Percentiles rank a stretch among this genome's conserved stretches.
These are phyloP conservation scores for Rhadina sibilatrix DNA, from an alignment of 2,113 vertebrate species.

Conservation along the genomic window DNA sequence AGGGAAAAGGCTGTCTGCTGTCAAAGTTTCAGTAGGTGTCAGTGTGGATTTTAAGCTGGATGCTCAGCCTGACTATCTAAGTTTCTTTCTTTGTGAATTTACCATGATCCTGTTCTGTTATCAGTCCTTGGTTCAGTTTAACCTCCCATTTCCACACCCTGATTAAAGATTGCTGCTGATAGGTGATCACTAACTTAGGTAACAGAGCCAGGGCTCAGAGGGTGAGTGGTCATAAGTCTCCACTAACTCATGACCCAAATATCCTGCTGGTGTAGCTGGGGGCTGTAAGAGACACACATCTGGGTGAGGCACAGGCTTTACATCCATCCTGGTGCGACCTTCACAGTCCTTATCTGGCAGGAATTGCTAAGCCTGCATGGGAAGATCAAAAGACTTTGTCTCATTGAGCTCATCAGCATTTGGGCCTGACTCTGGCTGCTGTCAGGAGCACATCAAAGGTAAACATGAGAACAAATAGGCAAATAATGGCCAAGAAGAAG, in stretches of 20 bases:
- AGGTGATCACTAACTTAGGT: not conserved
- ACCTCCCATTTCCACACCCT: not conserved
- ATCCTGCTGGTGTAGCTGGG: not conserved
- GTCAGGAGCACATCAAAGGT: conserved; percentile 18
- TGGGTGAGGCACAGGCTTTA: not conserved
- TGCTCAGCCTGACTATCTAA: not conserved
- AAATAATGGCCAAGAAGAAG: not conserved
- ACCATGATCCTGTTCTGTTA: not conserved
- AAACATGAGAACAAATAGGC: conserved; percentile 4
- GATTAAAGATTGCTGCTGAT: not conserved
- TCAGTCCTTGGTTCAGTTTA: not conserved
- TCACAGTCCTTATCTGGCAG: conserved; percentile 2
- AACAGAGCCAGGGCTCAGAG: not conserved
- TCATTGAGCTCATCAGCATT: not conserved
- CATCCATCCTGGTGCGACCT: not conserved
- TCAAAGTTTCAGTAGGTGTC: conserved; percentile 49
- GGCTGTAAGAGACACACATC: not conserved
- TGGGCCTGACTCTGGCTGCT: not conserved
- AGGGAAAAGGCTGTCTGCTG: conserved; percentile 18
- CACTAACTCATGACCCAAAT: not conserved
- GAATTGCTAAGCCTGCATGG: not conserved
- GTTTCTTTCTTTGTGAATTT: not conserved
- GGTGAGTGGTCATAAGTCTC: not conserved
- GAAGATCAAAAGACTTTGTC: conserved; percentile 39
- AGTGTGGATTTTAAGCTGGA: conserved; percentile 45